Conservation (phyloP, 2,797 vertebrate genomes). For the Eutrigla gurnardus region DNA sequence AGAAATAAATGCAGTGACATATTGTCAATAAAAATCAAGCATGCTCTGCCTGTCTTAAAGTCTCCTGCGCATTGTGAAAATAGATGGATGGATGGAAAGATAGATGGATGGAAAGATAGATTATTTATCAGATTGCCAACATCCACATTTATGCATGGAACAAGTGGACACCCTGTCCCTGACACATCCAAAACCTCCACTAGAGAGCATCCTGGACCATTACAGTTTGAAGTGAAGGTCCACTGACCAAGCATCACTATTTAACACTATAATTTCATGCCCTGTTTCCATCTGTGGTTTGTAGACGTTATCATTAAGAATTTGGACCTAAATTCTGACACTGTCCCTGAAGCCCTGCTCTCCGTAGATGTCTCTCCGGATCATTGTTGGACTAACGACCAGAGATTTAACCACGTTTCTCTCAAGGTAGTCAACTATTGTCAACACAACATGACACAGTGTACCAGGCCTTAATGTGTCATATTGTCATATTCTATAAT, state of each 20-base stretch:
- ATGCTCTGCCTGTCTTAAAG: background rate
- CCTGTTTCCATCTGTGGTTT: background rate
- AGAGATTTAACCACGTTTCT: background rate
- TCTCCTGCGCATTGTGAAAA: background rate
- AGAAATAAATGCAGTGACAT: background rate
- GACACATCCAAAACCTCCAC: background rate
- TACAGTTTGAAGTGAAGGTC: conserved; percentile 1
- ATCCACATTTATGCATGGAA: background rate
- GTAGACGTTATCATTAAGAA: background rate
- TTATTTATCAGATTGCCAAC: too few relatives aligned
- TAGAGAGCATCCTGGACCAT: too few relatives aligned
- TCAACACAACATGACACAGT: background rate
- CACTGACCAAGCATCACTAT: background rate
- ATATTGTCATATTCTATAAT: conserved; percentile 4
- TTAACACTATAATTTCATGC: background rate
- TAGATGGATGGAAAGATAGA: too few relatives aligned
- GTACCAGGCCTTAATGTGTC: background rate
- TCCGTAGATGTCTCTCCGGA: background rate
- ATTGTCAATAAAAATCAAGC: background rate
- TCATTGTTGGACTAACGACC: background rate
- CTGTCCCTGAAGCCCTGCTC: background rate
- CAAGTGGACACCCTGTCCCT: background rate
- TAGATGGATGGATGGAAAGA: background rate
- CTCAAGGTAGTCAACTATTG: background rate
- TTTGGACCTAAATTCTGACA: background rate